A percentile compares a stretch with the other conserved stretches of the same genome.
phyloP scores from a whole-genome alignment of 2,888 invertebrate species.

The Lithodes maja region DNA sequence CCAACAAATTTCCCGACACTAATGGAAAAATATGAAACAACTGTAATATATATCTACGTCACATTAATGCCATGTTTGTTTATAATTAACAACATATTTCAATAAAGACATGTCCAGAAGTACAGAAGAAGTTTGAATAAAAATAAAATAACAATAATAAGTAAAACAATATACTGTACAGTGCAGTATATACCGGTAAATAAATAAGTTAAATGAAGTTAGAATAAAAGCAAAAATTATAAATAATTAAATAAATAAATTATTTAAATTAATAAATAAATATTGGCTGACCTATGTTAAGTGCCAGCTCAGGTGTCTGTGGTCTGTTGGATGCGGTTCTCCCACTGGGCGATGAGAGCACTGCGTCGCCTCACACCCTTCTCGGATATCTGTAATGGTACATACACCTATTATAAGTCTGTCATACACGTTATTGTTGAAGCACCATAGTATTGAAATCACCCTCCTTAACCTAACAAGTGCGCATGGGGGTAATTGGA shows the following conservation, averaged over 20 bases:
- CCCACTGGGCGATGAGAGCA: slow-evolving; percentile 87
- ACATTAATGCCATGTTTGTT: too few relatives aligned
- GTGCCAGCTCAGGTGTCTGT: slow-evolving; percentile 56
- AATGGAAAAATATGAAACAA: too few relatives aligned
- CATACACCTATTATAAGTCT: neutral
- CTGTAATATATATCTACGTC: too few relatives aligned
- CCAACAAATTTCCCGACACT: too few relatives aligned
- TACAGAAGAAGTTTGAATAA: slow-evolving; percentile 1
- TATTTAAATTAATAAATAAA: neutral
- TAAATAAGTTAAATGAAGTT: neutral
- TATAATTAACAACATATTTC: too few relatives aligned
- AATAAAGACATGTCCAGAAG: slow-evolving; percentile 34
- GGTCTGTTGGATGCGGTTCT: slow-evolving; percentile 82
- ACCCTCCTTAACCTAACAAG: too few relatives aligned
- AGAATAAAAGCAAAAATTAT: slow-evolving; percentile 6
- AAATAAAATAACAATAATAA: neutral
- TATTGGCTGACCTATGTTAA: neutral
- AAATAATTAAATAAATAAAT: neutral
- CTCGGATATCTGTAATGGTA: slow-evolving; percentile 65
- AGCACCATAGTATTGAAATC: too few relatives aligned
- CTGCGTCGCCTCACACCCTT: slow-evolving; percentile 72
- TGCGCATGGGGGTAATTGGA: too few relatives aligned
- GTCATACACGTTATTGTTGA: neutral
- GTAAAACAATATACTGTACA: neutral
- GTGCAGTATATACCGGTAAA: neutral